These are phyloP conservation scores for Gambusia holbrooki DNA, from an alignment of 2,113 vertebrate genomes.

Conservation along the genomic window DNA sequence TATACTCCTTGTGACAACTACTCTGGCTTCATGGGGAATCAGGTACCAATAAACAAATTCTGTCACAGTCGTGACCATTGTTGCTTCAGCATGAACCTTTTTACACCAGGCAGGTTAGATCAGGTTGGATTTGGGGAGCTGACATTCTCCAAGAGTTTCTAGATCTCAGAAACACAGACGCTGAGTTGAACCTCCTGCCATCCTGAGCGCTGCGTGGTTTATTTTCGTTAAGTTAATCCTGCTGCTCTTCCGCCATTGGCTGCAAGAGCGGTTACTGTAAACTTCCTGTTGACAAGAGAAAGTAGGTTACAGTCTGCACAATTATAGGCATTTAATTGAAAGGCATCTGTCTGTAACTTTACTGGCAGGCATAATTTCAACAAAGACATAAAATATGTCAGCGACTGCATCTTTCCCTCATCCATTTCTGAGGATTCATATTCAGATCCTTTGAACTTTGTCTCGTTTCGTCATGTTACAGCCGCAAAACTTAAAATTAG, in stretches of 20 bases:
- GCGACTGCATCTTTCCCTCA: background rate
- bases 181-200: constrained; percentile 3
- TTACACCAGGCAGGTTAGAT: too few relatives aligned
- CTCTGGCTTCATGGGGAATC: too few relatives aligned
- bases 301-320: constrained; percentile 17
- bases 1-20: too few relatives aligned
- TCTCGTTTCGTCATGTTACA: background rate
- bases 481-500: background rate
- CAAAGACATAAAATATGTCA: background rate
- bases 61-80: too few relatives aligned
- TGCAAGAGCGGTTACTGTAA: background rate
- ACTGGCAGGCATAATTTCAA: background rate
- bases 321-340: background rate
- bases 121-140: too few relatives aligned
- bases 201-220: constrained; percentile 16
- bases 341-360: background rate
- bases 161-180: background rate
- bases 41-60: too few relatives aligned
- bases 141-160: too few relatives aligned
- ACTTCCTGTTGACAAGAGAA: constrained; percentile 47
- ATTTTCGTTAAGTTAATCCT: constrained; percentile 49
- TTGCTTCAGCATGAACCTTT: too few relatives aligned
- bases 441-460: background rate
- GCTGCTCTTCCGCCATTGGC: constrained; percentile 10
- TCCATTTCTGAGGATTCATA: background rate